A percentile compares a stretch with the other conserved stretches of the same genome.
phyloP scores from a whole-genome alignment of 2,888 invertebrate species.

The Salticus scenicus region DNA sequence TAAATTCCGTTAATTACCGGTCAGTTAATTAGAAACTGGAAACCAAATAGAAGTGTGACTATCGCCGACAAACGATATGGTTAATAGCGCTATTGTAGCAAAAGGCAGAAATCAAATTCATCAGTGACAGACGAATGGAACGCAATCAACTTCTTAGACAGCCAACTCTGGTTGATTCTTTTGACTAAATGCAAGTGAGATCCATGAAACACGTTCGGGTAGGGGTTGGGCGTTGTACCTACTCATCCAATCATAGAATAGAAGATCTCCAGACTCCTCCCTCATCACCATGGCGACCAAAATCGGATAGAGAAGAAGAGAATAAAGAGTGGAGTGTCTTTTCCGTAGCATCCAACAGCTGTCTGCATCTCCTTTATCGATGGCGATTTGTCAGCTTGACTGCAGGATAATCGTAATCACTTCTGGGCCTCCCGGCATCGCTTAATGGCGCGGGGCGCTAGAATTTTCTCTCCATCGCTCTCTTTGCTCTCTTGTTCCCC shows the following conservation, averaged over 20 bases:
- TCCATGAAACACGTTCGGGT: slow-evolving; percentile 21
- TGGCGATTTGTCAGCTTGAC: slow-evolving; percentile 67
- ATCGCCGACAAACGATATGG: not conserved
- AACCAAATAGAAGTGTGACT: not conserved
- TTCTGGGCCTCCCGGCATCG: slow-evolving; percentile 52
- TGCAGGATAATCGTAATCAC: slow-evolving; percentile 65
- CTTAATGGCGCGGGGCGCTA: slow-evolving; percentile 55
- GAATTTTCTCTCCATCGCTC: slow-evolving; percentile 17
- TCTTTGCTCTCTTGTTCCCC: not conserved
- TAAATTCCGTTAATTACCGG: slow-evolving; percentile 18
- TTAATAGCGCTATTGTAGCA: not conserved
- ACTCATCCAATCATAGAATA: slow-evolving; percentile 17
- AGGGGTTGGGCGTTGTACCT: not conserved
- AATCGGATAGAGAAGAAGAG: slow-evolving; percentile 32
- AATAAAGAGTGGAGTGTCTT: slow-evolving; percentile 56
- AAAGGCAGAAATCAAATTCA: too few species aligned
- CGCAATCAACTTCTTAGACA: slow-evolving; percentile 51
- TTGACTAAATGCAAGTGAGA: slow-evolving; percentile 29
- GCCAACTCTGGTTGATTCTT: slow-evolving; percentile 26
- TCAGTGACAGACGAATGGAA: slow-evolving; percentile 34
- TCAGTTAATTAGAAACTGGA: slow-evolving; percentile 11
- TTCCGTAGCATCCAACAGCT: slow-evolving; percentile 61
- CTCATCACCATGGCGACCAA: slow-evolving; percentile 46
- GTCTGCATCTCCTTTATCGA: slow-evolving; percentile 65
- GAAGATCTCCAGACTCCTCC: slow-evolving; percentile 24